These are phyloP conservation scores for Drosophila tristis DNA, from an alignment of 1,140 invertebrate species.

Conservation along the genomic window DNA sequence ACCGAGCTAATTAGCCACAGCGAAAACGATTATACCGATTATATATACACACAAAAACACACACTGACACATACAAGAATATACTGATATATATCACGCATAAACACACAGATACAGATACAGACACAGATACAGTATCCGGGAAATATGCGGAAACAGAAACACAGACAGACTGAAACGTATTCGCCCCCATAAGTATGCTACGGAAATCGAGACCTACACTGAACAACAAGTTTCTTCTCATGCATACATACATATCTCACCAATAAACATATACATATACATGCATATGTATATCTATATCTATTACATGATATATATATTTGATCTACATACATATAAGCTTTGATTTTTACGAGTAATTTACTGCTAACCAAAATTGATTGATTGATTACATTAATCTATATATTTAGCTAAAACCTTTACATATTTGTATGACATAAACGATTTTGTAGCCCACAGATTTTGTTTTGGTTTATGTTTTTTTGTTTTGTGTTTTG, in stretches of 20 bases:
- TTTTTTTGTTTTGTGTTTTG: background rate
- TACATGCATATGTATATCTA: slow-evolving; percentile 20
- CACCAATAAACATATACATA: slow-evolving; percentile 39
- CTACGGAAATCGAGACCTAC: slow-evolving; percentile 16
- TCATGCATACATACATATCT: slow-evolving; percentile 8
- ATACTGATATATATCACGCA: background rate
- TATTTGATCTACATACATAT: slow-evolving; percentile 44
- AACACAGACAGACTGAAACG: slow-evolving; percentile 44
- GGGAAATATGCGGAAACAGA: slow-evolving; percentile 15
- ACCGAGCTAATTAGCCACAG: slow-evolving; percentile 27
- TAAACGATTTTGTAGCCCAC: slow-evolving; percentile 35
- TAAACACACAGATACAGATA: slow-evolving; percentile 24
- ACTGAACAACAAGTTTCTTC: slow-evolving; percentile 11
- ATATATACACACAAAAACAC: slow-evolving; percentile 11
- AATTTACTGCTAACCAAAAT: slow-evolving; percentile 19
- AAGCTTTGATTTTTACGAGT: slow-evolving; percentile 27
- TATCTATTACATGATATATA: slow-evolving; percentile 16
- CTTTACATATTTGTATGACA: slow-evolving; percentile 30
- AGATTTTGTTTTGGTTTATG: slow-evolving; percentile 42
- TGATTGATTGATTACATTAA: slow-evolving; percentile 4
- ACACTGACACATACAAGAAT: slow-evolving; percentile 3
- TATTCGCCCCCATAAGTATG: slow-evolving; percentile 34
- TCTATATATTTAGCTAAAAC: slow-evolving; percentile 25
- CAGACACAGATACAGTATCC: slow-evolving; percentile 8
- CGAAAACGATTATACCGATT: slow-evolving; percentile 14